These are phyloP conservation scores for Pristionchus maxplancki DNA, from an alignment of 2,888 invertebrate genomes.

Conservation along the genomic window DNA sequence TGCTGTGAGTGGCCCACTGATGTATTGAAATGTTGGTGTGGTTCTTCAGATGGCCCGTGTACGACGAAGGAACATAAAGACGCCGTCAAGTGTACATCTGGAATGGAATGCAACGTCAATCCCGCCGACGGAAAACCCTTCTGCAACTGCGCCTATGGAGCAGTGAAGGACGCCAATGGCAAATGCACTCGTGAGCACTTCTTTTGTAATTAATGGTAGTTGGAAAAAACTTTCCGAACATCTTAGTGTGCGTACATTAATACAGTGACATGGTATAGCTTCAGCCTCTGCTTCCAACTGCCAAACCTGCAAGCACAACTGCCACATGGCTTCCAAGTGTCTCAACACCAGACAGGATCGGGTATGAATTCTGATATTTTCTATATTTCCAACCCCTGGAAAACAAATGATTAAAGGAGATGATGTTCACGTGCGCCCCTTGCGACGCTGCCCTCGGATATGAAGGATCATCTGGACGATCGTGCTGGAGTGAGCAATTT, in stretches of 20 bases:
- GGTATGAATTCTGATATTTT: too few relatives aligned
- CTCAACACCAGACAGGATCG: background rate
- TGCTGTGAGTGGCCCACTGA: slow-evolving; percentile 35
- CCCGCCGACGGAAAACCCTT: background rate
- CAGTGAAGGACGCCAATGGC: background rate
- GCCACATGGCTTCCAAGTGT: slow-evolving; percentile 48
- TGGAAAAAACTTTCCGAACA: background rate
- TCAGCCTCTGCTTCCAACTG: slow-evolving; percentile 13
- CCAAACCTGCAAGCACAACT: slow-evolving; percentile 44
- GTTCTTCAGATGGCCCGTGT: background rate
- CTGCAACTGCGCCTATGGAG: slow-evolving; percentile 12
- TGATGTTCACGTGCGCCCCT: background rate
- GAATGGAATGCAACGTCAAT: background rate
- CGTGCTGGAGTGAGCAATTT: slow-evolving; percentile 33
- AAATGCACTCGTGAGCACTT: background rate
- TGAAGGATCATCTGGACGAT: slow-evolving; percentile 13
- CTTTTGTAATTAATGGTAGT: background rate
- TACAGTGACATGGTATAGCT: background rate
- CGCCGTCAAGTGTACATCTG: background rate
- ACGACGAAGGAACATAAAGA: background rate
- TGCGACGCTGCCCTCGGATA: slow-evolving; percentile 45
- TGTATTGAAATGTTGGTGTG: background rate
- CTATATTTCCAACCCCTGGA: too few relatives aligned
- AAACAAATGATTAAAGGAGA: background rate
- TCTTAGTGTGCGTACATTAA: background rate